Evolutionary conservation across 2,797 vertebrate species (phyloP).

Genomic region (Podarcis siculus): DNA sequence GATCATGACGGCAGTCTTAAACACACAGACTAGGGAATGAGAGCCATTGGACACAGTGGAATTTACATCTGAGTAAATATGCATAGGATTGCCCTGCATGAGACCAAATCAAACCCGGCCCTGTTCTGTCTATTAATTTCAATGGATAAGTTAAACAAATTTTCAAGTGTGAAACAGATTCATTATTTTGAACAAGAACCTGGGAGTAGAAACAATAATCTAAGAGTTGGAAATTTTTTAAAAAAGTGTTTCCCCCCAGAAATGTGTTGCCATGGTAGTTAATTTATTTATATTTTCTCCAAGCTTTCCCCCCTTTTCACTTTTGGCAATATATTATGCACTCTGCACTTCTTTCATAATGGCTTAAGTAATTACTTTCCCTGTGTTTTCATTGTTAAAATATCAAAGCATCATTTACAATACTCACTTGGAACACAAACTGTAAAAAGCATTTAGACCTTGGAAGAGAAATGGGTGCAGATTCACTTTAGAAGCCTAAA

Average conservation of each 20-base stretch:
- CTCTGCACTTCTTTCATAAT: constrained; percentile 40
- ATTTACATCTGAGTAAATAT: neutral
- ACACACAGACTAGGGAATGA: neutral
- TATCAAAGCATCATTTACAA: neutral
- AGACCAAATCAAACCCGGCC: neutral
- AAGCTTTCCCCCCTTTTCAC: constrained; percentile 1
- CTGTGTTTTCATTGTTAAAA: constrained; percentile 7
- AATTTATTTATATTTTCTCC: neutral
- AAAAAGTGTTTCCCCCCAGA: neutral
- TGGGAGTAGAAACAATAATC: constrained; percentile 4
- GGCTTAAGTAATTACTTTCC: constrained; percentile 46
- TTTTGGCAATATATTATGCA: constrained; percentile 3
- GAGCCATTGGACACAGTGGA: neutral
- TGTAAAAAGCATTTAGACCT: neutral
- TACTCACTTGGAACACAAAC: constrained; percentile 12
- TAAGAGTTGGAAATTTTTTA: no score
- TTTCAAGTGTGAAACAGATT: neutral
- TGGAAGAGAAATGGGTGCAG: constrained; percentile 1
- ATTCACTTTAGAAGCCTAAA: constrained; percentile 1
- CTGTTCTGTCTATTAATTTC: neutral
- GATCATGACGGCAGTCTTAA: neutral
- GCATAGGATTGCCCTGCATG: neutral
- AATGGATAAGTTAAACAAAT: neutral
- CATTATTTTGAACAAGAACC: constrained; percentile 24
- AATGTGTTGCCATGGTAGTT: constrained; percentile 2